A percentile compares a stretch with the other conserved stretches of the same genome.
These are phyloP conservation scores for Proisotoma minuta DNA, from an alignment of 2,888 invertebrate genomes.

Conservation along the genomic window DNA sequence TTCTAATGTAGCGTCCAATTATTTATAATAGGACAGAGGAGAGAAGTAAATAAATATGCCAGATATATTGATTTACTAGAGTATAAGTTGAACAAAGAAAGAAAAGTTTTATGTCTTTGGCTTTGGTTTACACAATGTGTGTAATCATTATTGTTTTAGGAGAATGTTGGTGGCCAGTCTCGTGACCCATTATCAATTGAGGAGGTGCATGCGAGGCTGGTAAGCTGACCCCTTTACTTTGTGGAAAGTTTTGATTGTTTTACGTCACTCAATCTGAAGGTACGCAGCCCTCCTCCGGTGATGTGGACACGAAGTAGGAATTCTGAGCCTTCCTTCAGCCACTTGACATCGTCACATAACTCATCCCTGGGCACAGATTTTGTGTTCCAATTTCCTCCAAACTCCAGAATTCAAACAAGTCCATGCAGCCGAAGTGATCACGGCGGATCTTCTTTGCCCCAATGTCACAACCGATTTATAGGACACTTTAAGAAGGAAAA, in stretches of 20 bases:
- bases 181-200: conserved; percentile 42
- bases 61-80: too few species aligned
- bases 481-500: conserved; percentile 40
- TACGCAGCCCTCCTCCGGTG: conserved; percentile 46
- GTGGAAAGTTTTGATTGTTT: too few species aligned
- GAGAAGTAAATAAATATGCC: too few species aligned
- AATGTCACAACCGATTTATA: conserved; percentile 29
- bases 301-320: conserved; percentile 46
- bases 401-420: conserved; percentile 25
- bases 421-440: conserved; percentile 42
- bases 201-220: conserved; percentile 45
- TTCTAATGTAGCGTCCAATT: too few species aligned
- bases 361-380: conserved; percentile 36
- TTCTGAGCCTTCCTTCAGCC: conserved; percentile 46
- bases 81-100: too few species aligned
- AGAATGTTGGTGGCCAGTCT: conserved; percentile 33
- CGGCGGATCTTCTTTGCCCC: conserved; percentile 25
- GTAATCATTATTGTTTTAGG: conserved; percentile 29
- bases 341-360: conserved; percentile 25
- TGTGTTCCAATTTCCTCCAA: conserved; percentile 47
- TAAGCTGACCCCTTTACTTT: conserved; percentile 46
- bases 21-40: too few species aligned
- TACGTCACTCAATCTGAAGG: too few species aligned
- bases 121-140: too few species aligned
- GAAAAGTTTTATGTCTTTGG: too few species aligned